Evolutionary conservation across 2,888 invertebrate genomes (phyloP).

Genomic region (Lasius fuliginosus): DNA sequence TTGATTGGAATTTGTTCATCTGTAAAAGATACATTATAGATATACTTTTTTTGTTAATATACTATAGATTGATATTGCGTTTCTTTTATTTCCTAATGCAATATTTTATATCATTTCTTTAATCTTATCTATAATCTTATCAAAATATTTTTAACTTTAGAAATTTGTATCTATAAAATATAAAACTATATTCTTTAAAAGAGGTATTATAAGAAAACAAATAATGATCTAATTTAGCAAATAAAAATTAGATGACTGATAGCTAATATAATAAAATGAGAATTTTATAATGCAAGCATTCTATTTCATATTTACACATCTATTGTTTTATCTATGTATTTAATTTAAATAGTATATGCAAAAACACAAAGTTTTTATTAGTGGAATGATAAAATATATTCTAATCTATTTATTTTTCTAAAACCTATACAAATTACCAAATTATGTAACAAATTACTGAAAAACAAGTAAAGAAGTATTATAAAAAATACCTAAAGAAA

Average conservation of each 20-base stretch:
- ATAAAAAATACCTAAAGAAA: too few species aligned
- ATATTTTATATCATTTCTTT: neutral
- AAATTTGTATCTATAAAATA: neutral
- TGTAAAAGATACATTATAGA: conserved; percentile 83
- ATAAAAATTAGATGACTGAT: conserved; percentile 10
- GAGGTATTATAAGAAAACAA: neutral
- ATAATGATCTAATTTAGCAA: neutral
- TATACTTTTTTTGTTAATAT: conserved; percentile 32
- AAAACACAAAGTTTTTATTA: neutral
- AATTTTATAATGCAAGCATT: conserved; percentile 2
- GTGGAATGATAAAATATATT: neutral
- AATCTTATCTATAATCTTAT: neutral
- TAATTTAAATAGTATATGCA: conserved; percentile 6
- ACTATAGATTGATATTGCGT: neutral
- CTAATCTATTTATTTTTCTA: neutral
- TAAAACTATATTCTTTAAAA: conserved; percentile 3
- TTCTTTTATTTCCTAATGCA: neutral
- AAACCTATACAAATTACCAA: neutral
- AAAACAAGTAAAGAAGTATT: neutral
- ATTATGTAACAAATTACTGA: neutral
- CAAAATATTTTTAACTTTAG: neutral
- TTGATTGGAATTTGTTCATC: conserved; percentile 85
- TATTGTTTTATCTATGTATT: neutral
- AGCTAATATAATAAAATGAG: neutral
- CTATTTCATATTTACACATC: neutral